These are phyloP conservation scores for Eidolon dupreanum DNA, from an alignment of 2,797 vertebrate species.

Conservation along the genomic window DNA sequence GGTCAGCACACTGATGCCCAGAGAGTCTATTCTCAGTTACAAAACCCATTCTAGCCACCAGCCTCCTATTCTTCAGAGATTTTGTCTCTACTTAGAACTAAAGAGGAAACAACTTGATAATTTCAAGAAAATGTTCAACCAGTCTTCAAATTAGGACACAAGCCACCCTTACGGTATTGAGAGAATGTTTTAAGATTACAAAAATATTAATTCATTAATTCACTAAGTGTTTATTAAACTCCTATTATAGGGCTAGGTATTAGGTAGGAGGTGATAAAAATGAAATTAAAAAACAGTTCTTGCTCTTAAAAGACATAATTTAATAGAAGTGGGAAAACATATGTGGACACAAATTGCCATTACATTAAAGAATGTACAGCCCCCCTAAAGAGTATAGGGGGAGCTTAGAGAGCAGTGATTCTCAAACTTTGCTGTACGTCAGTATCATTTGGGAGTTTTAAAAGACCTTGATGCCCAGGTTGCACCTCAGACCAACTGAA, in stretches of 20 bases:
- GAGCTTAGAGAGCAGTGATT: background rate
- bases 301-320: constrained; percentile 16
- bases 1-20: background rate
- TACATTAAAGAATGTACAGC: background rate
- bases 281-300: constrained; percentile 32
- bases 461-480: background rate
- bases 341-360: background rate
- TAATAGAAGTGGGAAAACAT: background rate
- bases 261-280: constrained; percentile 31
- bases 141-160: background rate
- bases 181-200: constrained; percentile 25
- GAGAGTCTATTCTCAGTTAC: background rate
- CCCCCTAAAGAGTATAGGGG: background rate
- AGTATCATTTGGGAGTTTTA: background rate
- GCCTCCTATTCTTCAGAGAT: background rate
- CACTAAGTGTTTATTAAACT: constrained; percentile 7
- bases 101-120: background rate
- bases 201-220: background rate
- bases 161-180: background rate
- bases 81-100: background rate
- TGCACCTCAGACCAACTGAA: background rate
- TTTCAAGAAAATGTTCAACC: background rate
- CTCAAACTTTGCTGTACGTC: background rate
- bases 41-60: background rate
- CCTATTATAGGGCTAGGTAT: background rate